phyloP scores from a whole-genome alignment of 2,113 vertebrate species.

The Gymnarchus niloticus region DNA sequence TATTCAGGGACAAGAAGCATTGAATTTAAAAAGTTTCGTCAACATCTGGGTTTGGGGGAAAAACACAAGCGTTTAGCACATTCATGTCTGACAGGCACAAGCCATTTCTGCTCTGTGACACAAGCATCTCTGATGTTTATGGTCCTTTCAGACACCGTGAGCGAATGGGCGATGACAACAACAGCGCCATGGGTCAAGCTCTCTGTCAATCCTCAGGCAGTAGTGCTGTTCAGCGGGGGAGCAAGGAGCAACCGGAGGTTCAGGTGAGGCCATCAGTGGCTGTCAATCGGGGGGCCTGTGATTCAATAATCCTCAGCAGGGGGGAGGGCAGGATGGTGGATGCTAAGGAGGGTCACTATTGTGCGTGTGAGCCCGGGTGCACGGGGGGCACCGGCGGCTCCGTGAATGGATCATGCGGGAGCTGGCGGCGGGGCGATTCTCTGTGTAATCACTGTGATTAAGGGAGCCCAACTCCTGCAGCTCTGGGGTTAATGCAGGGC shows the following conservation, averaged over 20 bases:
- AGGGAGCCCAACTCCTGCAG: neutral
- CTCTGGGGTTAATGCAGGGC: slow-evolving; percentile 20
- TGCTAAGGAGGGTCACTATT: neutral
- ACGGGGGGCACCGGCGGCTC: neutral
- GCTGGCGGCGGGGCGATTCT: neutral
- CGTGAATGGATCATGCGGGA: neutral
- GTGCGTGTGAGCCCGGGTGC: neutral
- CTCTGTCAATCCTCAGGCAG: slow-evolving; percentile 13
- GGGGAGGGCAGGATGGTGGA: neutral
- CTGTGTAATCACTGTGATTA: slow-evolving; percentile 26
- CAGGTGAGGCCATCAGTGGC: slow-evolving; percentile 22
- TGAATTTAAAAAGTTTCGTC: neutral
- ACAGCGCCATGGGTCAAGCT: slow-evolving; percentile 6
- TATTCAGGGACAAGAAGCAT: neutral
- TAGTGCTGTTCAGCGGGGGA: neutral
- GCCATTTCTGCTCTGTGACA: too few relatives aligned
- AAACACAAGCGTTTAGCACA: neutral
- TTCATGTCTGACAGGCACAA: neutral
- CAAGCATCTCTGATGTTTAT: neutral
- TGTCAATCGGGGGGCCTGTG: slow-evolving; percentile 20
- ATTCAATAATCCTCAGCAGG: slow-evolving; percentile 24
- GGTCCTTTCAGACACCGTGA: neutral
- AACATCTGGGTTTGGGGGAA: neutral
- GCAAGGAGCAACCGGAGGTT: neutral
- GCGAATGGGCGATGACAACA: neutral